Conservation (phyloP, 2,113 vertebrate species). For the Numida meleagris region DNA sequence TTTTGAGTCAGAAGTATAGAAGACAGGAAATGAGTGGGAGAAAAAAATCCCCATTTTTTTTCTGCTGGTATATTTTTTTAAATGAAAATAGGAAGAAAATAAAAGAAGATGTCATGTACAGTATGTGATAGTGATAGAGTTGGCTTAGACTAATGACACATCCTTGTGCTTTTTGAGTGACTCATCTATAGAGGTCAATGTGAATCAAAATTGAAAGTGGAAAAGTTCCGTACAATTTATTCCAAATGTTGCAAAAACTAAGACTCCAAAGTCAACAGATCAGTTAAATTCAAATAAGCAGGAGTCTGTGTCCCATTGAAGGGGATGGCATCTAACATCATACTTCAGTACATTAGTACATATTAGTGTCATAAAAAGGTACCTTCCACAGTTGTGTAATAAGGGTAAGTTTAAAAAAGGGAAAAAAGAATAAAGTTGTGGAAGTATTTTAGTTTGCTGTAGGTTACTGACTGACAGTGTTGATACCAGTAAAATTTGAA, state of each 20-base stretch:
- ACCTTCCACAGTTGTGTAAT: background rate
- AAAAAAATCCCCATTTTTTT: background rate
- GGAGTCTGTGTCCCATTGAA: background rate
- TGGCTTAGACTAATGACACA: background rate
- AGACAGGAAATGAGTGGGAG: conserved; percentile 19
- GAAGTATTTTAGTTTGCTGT: background rate
- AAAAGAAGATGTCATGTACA: background rate
- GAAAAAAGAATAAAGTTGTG: background rate
- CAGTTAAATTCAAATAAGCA: background rate
- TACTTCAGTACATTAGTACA: background rate
- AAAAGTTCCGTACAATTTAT: background rate
- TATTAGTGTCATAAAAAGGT: background rate
- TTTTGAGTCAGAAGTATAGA: conserved; percentile 19
- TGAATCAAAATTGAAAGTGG: background rate
- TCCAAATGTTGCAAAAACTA: background rate
- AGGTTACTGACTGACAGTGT: background rate
- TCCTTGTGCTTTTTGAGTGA: conserved; percentile 19
- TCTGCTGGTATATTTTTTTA: background rate
- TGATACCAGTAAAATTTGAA: background rate
- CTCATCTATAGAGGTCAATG: background rate
- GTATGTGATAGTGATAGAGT: background rate
- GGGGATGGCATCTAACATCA: background rate
- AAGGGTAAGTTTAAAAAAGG: background rate
- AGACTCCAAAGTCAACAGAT: background rate
- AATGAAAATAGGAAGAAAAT: conserved; percentile 35